phyloP scores from a whole-genome alignment of 30 jellyfish, hydroid and myxozoan species.

The Cassiopea andromeda region DNA sequence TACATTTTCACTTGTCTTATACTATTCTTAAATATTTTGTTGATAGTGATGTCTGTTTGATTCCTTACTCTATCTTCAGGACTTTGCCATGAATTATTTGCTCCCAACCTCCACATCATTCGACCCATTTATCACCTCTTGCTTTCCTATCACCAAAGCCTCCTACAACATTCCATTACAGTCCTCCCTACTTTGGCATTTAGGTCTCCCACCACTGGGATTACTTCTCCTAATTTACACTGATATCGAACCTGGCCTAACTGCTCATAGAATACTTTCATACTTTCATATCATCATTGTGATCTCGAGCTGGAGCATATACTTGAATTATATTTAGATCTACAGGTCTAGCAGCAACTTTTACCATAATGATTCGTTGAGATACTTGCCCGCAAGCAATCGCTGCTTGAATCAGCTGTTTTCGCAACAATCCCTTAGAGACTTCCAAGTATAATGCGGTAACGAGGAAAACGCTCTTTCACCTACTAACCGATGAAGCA shows the following conservation, averaged over 20 bases:
- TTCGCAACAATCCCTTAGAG: not conserved
- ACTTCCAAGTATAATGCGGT: too few relatives aligned
- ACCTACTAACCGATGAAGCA: too few relatives aligned
- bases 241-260: not conserved
- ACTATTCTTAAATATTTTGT: constrained; percentile 8
- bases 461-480: too few relatives aligned
- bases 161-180: not conserved
- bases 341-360: not conserved
- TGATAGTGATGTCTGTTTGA: constrained; percentile 20
- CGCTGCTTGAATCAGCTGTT: not conserved
- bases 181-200: constrained; percentile 29
- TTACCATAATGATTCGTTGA: not conserved
- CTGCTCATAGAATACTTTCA: not conserved
- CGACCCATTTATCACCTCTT: constrained; percentile 6
- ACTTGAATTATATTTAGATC: not conserved
- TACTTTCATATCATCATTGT: not conserved
- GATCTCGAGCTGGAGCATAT: not conserved
- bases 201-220: constrained; percentile 19
- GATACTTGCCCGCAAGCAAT: not conserved
- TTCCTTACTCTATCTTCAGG: constrained; percentile 16
- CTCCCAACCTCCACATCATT: not conserved
- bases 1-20: not conserved
- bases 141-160: constrained; percentile 9
- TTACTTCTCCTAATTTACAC: constrained; percentile 2
- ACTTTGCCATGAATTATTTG: constrained; percentile 20